Evolutionary conservation across 1,140 invertebrate species (phyloP).

Genomic region (Ridgeia piscesae): DNA sequence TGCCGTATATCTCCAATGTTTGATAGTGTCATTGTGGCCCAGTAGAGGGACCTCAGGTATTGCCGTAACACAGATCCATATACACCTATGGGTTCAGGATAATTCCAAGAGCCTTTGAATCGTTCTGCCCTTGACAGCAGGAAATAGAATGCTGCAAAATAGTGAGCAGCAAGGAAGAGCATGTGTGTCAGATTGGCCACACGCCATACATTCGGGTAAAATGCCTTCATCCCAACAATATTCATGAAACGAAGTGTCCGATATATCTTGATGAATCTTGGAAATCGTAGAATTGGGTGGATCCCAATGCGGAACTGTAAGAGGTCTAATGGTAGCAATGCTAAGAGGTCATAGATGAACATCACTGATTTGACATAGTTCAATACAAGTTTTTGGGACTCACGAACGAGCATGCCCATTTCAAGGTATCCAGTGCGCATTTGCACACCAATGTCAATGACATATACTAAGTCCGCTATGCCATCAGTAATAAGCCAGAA

Average conservation of each 20-base stretch:
- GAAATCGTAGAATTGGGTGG: slow-evolving; percentile 58
- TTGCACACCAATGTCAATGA: slow-evolving; percentile 85
- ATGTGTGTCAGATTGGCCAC: slow-evolving; percentile 94
- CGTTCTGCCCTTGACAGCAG: slow-evolving; percentile 87
- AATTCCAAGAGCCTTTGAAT: slow-evolving; percentile 89
- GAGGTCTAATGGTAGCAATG: slow-evolving; percentile 83
- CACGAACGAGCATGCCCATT: slow-evolving; percentile 91
- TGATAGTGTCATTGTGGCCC: slow-evolving; percentile 93
- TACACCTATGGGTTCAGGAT: slow-evolving; percentile 71
- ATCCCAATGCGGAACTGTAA: slow-evolving; percentile 65
- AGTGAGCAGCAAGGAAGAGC: slow-evolving; percentile 89
- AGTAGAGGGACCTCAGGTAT: slow-evolving; percentile 91
- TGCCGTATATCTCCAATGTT: slow-evolving; percentile 90
- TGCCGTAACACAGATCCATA: slow-evolving; percentile 85
- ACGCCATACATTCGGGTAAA: slow-evolving; percentile 95
- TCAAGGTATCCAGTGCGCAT: slow-evolving; percentile 93
- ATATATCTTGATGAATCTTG: slow-evolving; percentile 73
- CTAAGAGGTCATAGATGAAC: slow-evolving; percentile 82
- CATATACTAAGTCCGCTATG: slow-evolving; percentile 82
- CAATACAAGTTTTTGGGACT: slow-evolving; percentile 82
- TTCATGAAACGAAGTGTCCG: slow-evolving; percentile 90
- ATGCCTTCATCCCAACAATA: slow-evolving; percentile 91
- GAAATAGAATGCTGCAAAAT: slow-evolving; percentile 98
- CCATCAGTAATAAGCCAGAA: slow-evolving; percentile 82
- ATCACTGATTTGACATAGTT: slow-evolving; percentile 84